Base-by-base conservation (phyloP, 1,140 invertebrate species). In the Antheraea pernyi region DNA sequence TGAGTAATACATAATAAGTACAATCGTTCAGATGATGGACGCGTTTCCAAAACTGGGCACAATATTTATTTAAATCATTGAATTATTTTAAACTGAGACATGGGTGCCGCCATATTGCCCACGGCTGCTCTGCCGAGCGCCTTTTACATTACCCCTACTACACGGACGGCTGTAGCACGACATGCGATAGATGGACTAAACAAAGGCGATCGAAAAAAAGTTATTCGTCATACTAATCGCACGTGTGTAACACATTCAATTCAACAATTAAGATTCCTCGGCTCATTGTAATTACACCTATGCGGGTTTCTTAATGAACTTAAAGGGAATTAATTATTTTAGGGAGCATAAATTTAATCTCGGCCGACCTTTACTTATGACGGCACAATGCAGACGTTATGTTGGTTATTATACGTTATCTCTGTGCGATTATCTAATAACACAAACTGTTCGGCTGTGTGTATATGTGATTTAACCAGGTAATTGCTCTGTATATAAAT, bases 231-330 rank as follows among this genome's bases (percentile, higher is more conserved):
- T 13, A 53, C 46, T 48, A 30, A n/a, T 9, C n/a, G 61, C 79
- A n/a, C n/a, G 73, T 89, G 53, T 83, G 76, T 84, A 19, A 5
- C 75, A 19, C 37, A 60, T 83, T 83, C 86, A 88, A 88, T 91
- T 85, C 83, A 75, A 89, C 89, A 87, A 90, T 91, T 88, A 91
- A 90, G 88, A 91, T 91, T 91, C 89, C 89, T 85, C 77, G 78
- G 87, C 74, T 89, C 86, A 88, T 91, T 89, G 86, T 91, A 91
- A 91, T 91, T 90, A 91, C 89, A 91, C 89, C 84, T 90, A 91
- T 91, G 88, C 88, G 88, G 89, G 89, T 87, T 79, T 84, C 84
- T 87, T 90, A 90, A 91, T 91, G 88, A 91, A 90, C 84, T 89
- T 89, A 88, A 91, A 85, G 88, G 88, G 85, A 91, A 91, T 90